Conservation (phyloP, 2,113 vertebrate species). For the Gopherus flavomarginatus region DNA sequence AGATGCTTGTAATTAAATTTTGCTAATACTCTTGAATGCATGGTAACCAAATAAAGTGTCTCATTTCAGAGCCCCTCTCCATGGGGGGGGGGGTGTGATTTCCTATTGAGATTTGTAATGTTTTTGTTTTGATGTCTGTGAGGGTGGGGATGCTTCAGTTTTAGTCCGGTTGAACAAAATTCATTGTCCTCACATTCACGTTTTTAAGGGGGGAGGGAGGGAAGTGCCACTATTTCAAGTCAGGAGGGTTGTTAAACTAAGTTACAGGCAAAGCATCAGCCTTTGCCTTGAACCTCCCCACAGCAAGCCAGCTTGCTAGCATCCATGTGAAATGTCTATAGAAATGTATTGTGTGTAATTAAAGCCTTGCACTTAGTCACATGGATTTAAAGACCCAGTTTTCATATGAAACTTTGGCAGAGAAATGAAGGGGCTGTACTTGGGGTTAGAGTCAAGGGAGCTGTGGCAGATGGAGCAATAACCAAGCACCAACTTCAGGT, state of each 20-base stretch:
- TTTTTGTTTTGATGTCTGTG: neutral
- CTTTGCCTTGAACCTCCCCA: neutral
- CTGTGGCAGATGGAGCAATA: neutral
- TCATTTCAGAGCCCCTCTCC: neutral
- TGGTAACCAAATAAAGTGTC: neutral
- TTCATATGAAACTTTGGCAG: neutral
- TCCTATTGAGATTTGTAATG: neutral
- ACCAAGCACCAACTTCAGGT: neutral
- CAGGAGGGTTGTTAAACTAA: neutral
- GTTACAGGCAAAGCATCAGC: neutral
- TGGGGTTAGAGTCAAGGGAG: neutral
- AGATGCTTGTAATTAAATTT: neutral
- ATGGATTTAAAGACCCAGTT: neutral
- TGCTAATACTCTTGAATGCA: neutral
- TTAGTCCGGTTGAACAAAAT: neutral
- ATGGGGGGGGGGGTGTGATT: neutral
- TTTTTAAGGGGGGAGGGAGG: neutral
- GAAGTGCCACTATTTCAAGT: neutral
- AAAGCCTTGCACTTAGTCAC: neutral
- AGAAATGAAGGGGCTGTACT: neutral
- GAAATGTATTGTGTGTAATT: neutral
- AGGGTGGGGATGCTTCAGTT: neutral
- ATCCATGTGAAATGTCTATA: neutral
- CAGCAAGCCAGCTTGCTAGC: neutral
- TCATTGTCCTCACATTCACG: neutral